Base-by-base conservation (phyloP, 2,113 vertebrate genomes). In the Pomatostomus ruficeps region DNA sequence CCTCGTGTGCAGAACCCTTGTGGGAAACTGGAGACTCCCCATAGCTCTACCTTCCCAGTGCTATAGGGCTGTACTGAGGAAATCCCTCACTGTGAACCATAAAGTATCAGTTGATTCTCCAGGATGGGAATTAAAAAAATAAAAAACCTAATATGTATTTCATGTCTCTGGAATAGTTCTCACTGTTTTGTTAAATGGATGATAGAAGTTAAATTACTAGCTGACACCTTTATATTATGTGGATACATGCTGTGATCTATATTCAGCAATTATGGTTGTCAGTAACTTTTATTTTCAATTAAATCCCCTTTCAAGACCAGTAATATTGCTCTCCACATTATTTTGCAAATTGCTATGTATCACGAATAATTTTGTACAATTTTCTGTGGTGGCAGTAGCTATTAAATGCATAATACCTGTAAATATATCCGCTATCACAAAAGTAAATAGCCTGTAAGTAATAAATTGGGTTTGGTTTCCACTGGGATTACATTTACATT, bases 221-320 rank as follows among this genome's bases (percentile, higher is more conserved):
- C 89, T 95, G 80, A 70, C 84, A 92, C 80, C 83, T 93, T 94
- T 59, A 71, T 93, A 91, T 95, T 85, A 72, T 94, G 61, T 81
- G 86, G 67, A 68, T 95, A 83, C 42, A 23, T 1, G 16, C 75
- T 91, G 77, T 82, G 89, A 88, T 93, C 71, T 95, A 78, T 91
- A 85, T 96, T 95, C 85, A 95, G 84, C 91, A 93, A 93, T 97
- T 96, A 96, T 35, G 49, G 57, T 84, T 95, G 89, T 95, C 92
- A 96, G 80, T 94, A 89, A 91, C 90, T 97, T 92, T 92, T 95
- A 85, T 91, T 96, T 95, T 95, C 91, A 95, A 96, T 95, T 96
- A 96, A 89, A 90, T 36, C 42, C 28, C 62, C 38, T 68, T 68
- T 95, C 85, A 95, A 62, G 61, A 85, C 55, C 88, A 68, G 61